Conservation (phyloP, 1,140 invertebrate genomes). For the Drepana arcuata region DNA sequence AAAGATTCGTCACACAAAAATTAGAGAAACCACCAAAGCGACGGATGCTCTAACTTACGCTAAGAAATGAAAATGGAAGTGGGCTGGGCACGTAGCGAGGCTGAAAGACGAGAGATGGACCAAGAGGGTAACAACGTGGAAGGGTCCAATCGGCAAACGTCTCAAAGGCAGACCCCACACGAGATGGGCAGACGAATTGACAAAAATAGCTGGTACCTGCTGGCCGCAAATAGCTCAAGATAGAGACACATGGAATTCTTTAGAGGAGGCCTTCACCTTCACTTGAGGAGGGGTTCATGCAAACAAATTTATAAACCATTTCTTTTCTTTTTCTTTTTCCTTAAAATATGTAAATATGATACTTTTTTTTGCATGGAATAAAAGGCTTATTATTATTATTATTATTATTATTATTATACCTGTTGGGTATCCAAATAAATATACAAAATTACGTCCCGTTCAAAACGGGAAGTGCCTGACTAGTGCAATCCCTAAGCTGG, state of each 20-base stretch:
- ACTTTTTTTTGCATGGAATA: too few species aligned
- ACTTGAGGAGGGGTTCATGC: background rate
- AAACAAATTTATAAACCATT: too few species aligned
- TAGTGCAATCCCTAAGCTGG: too few species aligned
- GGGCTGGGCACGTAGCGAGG: background rate
- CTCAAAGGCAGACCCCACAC: background rate
- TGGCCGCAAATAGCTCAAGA: background rate
- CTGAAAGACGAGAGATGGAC: background rate
- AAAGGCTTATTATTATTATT: too few species aligned
- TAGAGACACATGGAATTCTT: background rate
- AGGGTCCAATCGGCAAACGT: background rate
- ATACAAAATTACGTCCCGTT: too few species aligned
- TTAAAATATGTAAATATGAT: too few species aligned
- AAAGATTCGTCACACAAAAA: background rate
- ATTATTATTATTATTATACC: too few species aligned
- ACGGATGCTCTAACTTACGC: background rate
- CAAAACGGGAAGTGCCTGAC: too few species aligned
- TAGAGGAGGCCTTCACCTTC: conserved; percentile 1
- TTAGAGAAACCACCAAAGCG: background rate
- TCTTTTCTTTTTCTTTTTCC: too few species aligned
- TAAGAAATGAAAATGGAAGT: background rate
- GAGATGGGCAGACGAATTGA: background rate
- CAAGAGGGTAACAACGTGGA: background rate
- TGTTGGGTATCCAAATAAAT: too few species aligned
- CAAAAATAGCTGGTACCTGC: background rate